Base-by-base conservation (phyloP, 64 coral and sea anemone genomes). In the Pocillopora verrucosa region DNA sequence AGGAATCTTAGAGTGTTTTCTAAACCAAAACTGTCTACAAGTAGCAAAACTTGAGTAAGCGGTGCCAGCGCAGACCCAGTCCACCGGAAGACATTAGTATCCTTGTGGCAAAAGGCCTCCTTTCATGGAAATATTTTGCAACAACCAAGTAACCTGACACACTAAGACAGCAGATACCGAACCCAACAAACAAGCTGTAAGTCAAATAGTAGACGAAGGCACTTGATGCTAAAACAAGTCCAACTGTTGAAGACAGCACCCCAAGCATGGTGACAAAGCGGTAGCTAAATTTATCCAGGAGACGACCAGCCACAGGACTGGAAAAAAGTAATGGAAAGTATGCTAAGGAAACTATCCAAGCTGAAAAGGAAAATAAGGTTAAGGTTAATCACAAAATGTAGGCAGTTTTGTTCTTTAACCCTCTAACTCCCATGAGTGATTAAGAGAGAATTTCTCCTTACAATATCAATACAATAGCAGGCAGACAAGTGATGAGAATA, bases 201-300 rank as follows among this genome's bases (percentile, higher is more conserved):
- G 73, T 86, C 9, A 85, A 20, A 22, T 76, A 92, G 45, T 86
- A 68, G 59, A 92, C 51, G 30, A 78, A 65, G 37, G 77, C 56
- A 12, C 36, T 86, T 25, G 90, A 92, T 34, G 90, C 75, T 61
- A 86, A 68, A 41, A 59, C 22, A n/a, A 92, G 60, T 16, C 82
- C 73, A 24, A 78, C 36, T 17, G 60, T 25, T 59, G 30, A 45
- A 15, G 38, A 65, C 60, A 78, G 20, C 16, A n/a, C 72, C 25
- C 90, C 90, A 59, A 77, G 5, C 25, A 92, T 38, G 59, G 74
- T 68, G 11, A 92, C 90, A 19, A 61, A 57, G 16, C 82, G 41
- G 24, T 65, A 76, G n/a, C 74, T 65, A 24, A 68, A 86, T 59
- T 60, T 78, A 14, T 92, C 90, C 62, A 63, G 37, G 11, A 92